These are phyloP conservation scores for Aphrophora alni DNA, from an alignment of 2,888 invertebrate genomes.

Conservation along the genomic window DNA sequence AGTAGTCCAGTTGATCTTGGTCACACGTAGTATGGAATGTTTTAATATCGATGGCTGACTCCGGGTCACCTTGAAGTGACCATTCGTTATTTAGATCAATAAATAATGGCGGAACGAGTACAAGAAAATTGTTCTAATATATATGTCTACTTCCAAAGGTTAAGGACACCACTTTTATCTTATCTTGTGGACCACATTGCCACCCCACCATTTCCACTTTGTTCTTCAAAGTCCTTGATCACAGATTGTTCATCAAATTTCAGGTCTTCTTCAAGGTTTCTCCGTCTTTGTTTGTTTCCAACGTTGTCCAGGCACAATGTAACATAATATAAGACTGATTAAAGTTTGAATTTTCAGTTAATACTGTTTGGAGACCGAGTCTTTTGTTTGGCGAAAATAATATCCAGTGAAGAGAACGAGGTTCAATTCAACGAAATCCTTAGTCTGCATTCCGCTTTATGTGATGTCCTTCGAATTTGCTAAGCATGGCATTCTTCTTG, in stretches of 20 bases:
- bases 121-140: not conserved
- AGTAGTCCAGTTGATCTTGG: not conserved
- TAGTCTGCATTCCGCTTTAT: not conserved
- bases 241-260: not conserved
- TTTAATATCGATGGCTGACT: not conserved
- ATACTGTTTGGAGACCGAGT: not conserved
- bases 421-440: not conserved
- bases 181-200: not conserved
- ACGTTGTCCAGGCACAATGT: not conserved
- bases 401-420: not conserved
- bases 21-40: not conserved
- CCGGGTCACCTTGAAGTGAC: not conserved
- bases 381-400: not conserved
- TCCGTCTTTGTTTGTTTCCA: not conserved
- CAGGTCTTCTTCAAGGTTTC: not conserved
- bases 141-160: too few species aligned
- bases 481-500: not conserved
- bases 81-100: not conserved
- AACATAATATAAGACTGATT: not conserved
- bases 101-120: not conserved
- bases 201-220: not conserved
- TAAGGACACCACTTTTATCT: not conserved
- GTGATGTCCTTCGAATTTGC: not conserved
- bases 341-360: not conserved
- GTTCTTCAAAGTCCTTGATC: not conserved